These are phyloP conservation scores for Astropecten irregularis DNA, from an alignment of 53 echinoderm and acorn worm genomes.

Conservation along the genomic window DNA sequence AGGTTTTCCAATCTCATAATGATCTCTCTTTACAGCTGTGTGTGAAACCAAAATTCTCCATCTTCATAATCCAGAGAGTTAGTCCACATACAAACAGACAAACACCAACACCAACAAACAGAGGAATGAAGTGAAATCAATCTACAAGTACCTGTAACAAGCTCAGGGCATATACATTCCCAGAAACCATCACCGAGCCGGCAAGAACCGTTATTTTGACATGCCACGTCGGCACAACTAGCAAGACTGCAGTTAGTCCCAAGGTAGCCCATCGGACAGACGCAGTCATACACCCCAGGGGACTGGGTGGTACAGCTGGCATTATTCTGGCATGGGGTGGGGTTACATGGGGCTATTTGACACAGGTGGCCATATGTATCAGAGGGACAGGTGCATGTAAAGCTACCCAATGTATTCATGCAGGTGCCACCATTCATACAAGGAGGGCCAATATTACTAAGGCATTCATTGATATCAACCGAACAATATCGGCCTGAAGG, in stretches of 20 bases:
- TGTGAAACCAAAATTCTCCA: too few relatives aligned
- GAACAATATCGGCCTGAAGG: slow-evolving; percentile 68
- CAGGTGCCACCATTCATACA: slow-evolving; percentile 78
- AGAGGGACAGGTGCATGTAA: slow-evolving; percentile 58
- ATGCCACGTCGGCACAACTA: slow-evolving; percentile 62
- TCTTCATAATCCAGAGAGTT: too few relatives aligned
- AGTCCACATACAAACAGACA: neutral
- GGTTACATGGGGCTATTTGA: slow-evolving; percentile 68
- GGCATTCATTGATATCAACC: slow-evolving; percentile 76
- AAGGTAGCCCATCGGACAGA: slow-evolving; percentile 71
- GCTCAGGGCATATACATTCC: slow-evolving; percentile 72
- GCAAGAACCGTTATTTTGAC: slow-evolving; percentile 74
- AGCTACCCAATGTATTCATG: slow-evolving; percentile 62
- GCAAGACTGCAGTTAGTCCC: slow-evolving; percentile 65
- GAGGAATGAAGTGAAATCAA: neutral
- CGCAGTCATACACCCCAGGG: slow-evolving; percentile 53
- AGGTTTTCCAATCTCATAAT: too few relatives aligned
- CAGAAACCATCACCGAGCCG: slow-evolving; percentile 57
- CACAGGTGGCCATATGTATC: slow-evolving; percentile 60
- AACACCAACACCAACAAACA: slow-evolving; percentile 13
- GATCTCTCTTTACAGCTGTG: too few relatives aligned
- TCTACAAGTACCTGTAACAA: slow-evolving; percentile 76
- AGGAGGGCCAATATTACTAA: neutral
- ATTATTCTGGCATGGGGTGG: slow-evolving; percentile 65
- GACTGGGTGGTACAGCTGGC: slow-evolving; percentile 56